Conservation (phyloP, 2,797 vertebrate species). For the Adelosebastes latens region DNA sequence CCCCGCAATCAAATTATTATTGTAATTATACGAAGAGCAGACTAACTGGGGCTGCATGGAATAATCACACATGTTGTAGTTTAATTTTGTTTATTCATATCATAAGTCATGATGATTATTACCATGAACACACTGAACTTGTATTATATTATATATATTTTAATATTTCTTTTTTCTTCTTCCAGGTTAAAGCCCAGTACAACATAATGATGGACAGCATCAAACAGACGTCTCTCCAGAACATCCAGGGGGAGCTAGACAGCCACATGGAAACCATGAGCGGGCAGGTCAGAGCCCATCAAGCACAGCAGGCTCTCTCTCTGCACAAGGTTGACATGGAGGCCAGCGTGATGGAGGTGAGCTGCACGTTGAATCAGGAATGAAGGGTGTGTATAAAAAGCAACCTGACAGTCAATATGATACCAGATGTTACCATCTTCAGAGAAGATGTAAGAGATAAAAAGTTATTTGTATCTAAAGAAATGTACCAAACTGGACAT, state of each 20-base stretch:
- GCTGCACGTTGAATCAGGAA: neutral
- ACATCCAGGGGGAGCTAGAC: slow-evolving; percentile 84
- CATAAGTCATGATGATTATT: neutral
- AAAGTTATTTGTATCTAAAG: neutral
- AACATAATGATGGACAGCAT: slow-evolving; percentile 82
- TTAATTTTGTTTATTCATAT: neutral
- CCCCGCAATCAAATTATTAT: neutral
- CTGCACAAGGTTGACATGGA: slow-evolving; percentile 89
- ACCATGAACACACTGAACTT: rapidly evolving
- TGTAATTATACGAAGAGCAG: neutral
- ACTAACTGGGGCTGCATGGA: too few species aligned
- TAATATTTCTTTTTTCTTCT: neutral
- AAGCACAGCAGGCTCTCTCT: slow-evolving; percentile 86
- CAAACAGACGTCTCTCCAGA: slow-evolving; percentile 85
- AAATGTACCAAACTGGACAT: neutral
- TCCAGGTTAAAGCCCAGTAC: slow-evolving; percentile 87
- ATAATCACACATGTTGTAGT: neutral
- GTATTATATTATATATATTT: neutral
- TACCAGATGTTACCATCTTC: neutral
- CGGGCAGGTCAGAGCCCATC: slow-evolving; percentile 80
- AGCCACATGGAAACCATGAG: slow-evolving; percentile 81
- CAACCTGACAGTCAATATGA: neutral
- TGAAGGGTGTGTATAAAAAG: neutral
- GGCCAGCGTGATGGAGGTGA: slow-evolving; percentile 86
- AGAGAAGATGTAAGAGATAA: neutral